A percentile compares a stretch with the other conserved stretches of the same genome.
These are phyloP conservation scores for Salmo trutta DNA, from an alignment of 2,797 vertebrate genomes.

Conservation along the genomic window DNA sequence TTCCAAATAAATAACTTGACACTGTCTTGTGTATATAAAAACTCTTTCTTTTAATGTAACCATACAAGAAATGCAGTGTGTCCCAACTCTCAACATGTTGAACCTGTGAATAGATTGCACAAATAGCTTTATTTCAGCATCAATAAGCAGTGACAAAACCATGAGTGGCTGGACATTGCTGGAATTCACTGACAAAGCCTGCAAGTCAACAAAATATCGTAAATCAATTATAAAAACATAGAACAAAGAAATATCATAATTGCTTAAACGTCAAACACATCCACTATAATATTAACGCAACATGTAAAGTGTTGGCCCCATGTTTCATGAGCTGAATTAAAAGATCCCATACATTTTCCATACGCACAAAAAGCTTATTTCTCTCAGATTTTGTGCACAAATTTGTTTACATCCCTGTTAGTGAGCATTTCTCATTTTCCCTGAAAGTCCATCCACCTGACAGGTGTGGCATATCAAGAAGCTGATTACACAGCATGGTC, in stretches of 20 bases:
- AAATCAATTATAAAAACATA: constrained; percentile 6
- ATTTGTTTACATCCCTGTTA: not conserved
- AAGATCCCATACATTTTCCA: too few species aligned
- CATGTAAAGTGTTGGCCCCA: too few species aligned
- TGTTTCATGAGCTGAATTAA: too few species aligned
- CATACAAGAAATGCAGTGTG: not conserved
- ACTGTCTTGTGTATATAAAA: constrained; percentile 4
- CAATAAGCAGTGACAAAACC: not conserved
- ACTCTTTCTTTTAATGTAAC: not conserved
- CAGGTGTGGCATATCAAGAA: too few species aligned
- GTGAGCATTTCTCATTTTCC: too few species aligned
- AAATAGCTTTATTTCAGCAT: not conserved
- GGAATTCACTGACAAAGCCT: constrained; percentile 10
- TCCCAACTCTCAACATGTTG: not conserved
- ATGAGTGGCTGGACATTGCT: not conserved
- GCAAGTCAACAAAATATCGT: constrained; percentile 11
- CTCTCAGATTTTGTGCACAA: too few species aligned
- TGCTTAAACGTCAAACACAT: not conserved
- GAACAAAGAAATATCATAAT: not conserved
- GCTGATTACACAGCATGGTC: too few species aligned
- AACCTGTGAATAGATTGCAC: not conserved
- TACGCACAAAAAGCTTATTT: too few species aligned
- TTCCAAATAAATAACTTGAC: constrained; percentile 12
- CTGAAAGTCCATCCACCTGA: too few species aligned
- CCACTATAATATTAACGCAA: not conserved